Base-by-base conservation (phyloP, 1,140 invertebrate species). In the Lutraria rhynchaena region DNA sequence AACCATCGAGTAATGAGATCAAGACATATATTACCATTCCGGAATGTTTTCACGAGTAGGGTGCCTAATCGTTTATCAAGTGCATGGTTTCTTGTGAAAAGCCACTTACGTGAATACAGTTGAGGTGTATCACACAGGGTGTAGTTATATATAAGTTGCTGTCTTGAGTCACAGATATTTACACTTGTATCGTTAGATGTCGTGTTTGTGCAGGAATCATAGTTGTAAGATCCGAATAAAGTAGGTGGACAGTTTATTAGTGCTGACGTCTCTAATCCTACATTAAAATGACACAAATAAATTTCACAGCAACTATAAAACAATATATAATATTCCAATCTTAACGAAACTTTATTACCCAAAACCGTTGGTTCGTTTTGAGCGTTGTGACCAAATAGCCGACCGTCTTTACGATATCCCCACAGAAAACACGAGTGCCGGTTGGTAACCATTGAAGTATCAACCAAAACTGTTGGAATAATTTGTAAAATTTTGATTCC, bases 141-240 rank as follows among this genome's bases (percentile, higher is more conserved):
- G 44, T 76, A 76, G 46, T 76, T 76, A 33, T 46, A 76, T 0
- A 76, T 31, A 19, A 76, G 7, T 17, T 76, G 35, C 24, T 76
- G 73, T 46, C 57, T 46, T 31, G 73, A 49, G 13, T 27, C 44
- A 49, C 55, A 76, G 2, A 76, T 58, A 41, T 76, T 29, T 15
- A 76, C 27, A 31, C 60, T 76, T 31, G 73, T 76, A 27, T 33
- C 37, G 24, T 65, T 76, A 11, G 57, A 63, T 29, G 33, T 35
- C 24, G 24, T n/a, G 37, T 63, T 37, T 31, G n/a, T 31, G 58
- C 73, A 76, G 15, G 73, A 33, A 17, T 76, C 60, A 53, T 76
- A 76, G n/a, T 33, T 63, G 58, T 76, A 76, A 1, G 73, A 57
- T 17, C 73, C 73, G 37, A 63, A 76, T 46, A 76, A 11, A 13